Base-by-base conservation (phyloP, 1,140 invertebrate species). In the Eubasilissa regina region DNA sequence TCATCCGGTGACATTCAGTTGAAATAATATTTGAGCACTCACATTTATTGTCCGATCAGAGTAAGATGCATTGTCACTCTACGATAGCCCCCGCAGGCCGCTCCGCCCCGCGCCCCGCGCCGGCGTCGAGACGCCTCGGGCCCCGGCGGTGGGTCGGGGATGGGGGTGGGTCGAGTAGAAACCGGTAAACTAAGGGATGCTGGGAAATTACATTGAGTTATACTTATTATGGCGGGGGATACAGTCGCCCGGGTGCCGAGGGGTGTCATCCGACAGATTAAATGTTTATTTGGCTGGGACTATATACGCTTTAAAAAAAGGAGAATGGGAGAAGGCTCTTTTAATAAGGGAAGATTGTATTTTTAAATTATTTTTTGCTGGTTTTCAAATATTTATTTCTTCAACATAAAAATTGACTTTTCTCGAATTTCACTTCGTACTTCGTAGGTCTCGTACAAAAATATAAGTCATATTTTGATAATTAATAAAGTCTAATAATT, bases 131-230 rank as follows among this genome's bases (percentile, higher is more conserved):
- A 12, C 15, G 55, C 55, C 15, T n/a, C 35, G 60, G 60, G 60
- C 55, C 15, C 8, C 35, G 60, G 60, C 21, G 19, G 60, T 43
- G 19, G 35, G 60, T 51, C 1, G 60, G 35, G 60, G 60, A 3
- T 19, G 6, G 44, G 66, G 66, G 10, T 35, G 66, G 66, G 43
- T 47, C 11, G 43, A 70, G n/a, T 19, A 15, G 68, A 73, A 55
- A 73, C 68, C 68, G 68, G 68, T 73, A 73, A 73, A 73, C 68
- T 73, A 73, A 73, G 68, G 68, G 68, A 73, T 35, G 68, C 51
- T 73, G 68, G 68, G 68, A 73, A 73, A 73, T 73, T 73, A 73
- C 68, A 55, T 73, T 73, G 68, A 73, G 68, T 73, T 73, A 73
- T 73, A 73, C 68, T 73, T 73, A 73, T 73, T 73, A 55, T 73